Evolutionary conservation across 2,113 vertebrate genomes (phyloP), one percentile per base, ranked within the genome.

Genomic region (Microtus ochrogaster): DNA sequence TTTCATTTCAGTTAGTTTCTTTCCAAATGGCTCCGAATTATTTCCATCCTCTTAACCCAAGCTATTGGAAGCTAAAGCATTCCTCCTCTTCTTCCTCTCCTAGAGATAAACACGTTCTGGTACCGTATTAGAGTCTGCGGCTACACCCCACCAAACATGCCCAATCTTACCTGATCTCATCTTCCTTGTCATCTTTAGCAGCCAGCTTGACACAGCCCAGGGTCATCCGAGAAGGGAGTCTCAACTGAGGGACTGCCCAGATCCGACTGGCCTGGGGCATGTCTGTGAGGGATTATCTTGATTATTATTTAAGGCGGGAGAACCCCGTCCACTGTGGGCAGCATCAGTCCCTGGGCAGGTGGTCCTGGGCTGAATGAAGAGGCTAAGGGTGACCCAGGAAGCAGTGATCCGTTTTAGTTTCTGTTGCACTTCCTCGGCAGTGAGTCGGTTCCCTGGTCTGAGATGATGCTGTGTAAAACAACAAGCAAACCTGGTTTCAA

Each of bases 31-130:
- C 78, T 95, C 84, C 22, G 72, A 92, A 86, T 85, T 58, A 49
- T 79, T 88, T 90, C 39, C n/a, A 78, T 63, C 6, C 7, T 92
- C 81, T 82, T 73, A 95, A 83, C 49, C 74, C 87, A 90, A 78
- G 10, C 76, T 74, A 11, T 24, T 26, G 33, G 76, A 93, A 63
- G 91, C 65, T 89, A 79, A 96, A 84, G 14, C 41, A n/a, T 92
- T 76, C 55, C 79, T 94, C 17, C 70, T 93, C 58, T 41, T 89
- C 44, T 49, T 85, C 39, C 44, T 70, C 63, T 73, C 21, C 8
- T 36, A 47, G 33, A 58, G 24, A 47, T 55, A 58, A 66, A 39
- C 63, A 39, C 68, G 19, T 39, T 93, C 49, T 68, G 19, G n/a
- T 89, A 66, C 39, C 44, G 49, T 73, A 52, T 66, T 77, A 61